Base-by-base conservation (phyloP, 2,113 vertebrate genomes). In the Mionectes macconnelli region DNA sequence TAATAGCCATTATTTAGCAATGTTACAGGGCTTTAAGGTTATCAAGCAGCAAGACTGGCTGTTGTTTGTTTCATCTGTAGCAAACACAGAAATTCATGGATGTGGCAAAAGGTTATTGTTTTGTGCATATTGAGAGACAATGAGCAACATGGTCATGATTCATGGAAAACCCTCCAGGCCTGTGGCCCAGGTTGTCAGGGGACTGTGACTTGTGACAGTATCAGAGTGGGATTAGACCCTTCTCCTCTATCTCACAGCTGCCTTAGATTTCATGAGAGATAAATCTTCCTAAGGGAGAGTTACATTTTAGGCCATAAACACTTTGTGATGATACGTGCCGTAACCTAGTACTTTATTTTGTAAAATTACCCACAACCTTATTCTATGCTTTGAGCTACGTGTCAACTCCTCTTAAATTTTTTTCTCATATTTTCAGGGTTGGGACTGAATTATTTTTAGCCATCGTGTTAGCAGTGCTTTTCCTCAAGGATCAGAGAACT, bases 161-260 rank as follows among this genome's bases (percentile, higher is more conserved):
- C 27, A 39, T 75, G 91, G 85, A 56, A 81, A 81, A 90, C 21
- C 19, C 67, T 50, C 30, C 35, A 45, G 87, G 87, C 40, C 64
- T 44, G 53, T 79, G 90, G 70, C 62, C 37, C 30, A 2, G 30
- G n/a, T 77, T 62, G 27, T 60, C 73, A 64, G 49, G 49, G 68
- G 40, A 33, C 69, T 8, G 28, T 40, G 83, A 53, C 40, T 95
- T 95, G 74, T 77, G 68, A 55, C 44, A 78, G 64, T 92, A 52
- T 77, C 92, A 87, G 79, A 52, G 52, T 10, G 60, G 92, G 86
- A 90, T 95, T 96, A 94, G 92, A 89, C 39, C 93, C 94, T 95
- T 96, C 94, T 97, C 90, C 64, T 90, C 88, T 96, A 22, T 92
- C 88, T 93, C 83, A 89, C 94, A 89, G 83, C 90, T 94, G 76